Evolutionary conservation across 2,888 invertebrate genomes (phyloP), one percentile per base, ranked within the genome.

Genomic region (Apamea epomidion): DNA sequence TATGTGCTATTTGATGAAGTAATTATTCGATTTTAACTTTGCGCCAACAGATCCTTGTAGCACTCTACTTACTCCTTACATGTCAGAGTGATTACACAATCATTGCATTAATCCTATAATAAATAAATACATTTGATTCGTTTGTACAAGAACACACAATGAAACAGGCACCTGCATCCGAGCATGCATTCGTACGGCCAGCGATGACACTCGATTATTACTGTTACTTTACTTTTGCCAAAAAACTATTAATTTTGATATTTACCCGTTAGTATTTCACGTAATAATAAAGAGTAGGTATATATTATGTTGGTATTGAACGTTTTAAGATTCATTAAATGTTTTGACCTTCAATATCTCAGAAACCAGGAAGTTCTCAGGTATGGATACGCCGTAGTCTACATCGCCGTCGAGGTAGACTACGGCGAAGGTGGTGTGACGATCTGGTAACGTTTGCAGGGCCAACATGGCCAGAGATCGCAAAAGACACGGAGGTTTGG

Each of bases 101-200:
- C 7, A n/a, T 71, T 45, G 45, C 12, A 32, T 32, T 65, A 64
- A 54, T 37, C 12, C 18, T 79, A 73, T 14, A 58, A 67, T 67
- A 80, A 78, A 80, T 78, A 45, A 80, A 80, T 58, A 64, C 25
- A 60, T 51, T 71, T 58, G 25, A 29, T 65, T 74, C 29, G 42
- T 37, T 37, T 45, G 65, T 48, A 67, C 42, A 75, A 14, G 29
- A 68, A 32, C 54, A 21, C 64, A 48, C 64, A 37, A 21, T 64
- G 16, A 37, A 74, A 29, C 48, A 42, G 37, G 29, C 74, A 42
- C n/a, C 18, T 69, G 18, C 14, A 21, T 6, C 48, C 14, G 12
- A 29, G 48, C 21, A 29, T 16, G 29, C 69, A 21, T 51, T 8
- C 21, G 29, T 32, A 51, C 51, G 51, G 70, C 29, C 21, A 51